These are phyloP conservation scores for Vanessa tameamea DNA, from an alignment of 1,140 invertebrate genomes.

Conservation along the genomic window DNA sequence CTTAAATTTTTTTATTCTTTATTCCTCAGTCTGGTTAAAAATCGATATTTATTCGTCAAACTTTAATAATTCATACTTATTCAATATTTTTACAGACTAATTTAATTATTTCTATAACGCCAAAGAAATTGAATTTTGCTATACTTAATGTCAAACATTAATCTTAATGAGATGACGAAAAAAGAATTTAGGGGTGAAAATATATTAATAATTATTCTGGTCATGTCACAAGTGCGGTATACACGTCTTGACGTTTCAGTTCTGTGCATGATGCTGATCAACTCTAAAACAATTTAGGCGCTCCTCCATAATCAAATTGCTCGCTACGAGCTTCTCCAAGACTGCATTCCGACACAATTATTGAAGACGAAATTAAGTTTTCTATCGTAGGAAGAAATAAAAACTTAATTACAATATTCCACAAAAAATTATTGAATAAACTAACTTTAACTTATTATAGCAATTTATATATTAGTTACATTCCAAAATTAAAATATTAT, in stretches of 20 bases:
- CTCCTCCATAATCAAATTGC: conserved; percentile 63
- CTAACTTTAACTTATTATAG: too few species aligned
- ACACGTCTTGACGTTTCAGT: conserved; percentile 18
- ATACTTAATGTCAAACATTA: too few species aligned
- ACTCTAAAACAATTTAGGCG: conserved; percentile 70
- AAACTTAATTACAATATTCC: background rate
- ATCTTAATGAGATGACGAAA: background rate
- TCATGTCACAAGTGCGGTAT: conserved; percentile 17
- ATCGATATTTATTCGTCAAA: too few species aligned
- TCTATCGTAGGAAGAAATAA: background rate
- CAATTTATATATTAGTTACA: too few species aligned
- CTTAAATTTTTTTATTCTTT: too few species aligned
- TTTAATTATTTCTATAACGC: too few species aligned
- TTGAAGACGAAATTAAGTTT: conserved; percentile 34
- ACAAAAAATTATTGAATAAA: background rate
- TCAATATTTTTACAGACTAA: too few species aligned
- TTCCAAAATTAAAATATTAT: too few species aligned
- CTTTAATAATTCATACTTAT: too few species aligned
- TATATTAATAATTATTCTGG: conserved; percentile 10
- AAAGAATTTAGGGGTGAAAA: background rate
- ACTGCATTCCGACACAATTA: conserved; percentile 65
- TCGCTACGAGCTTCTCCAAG: conserved; percentile 47
- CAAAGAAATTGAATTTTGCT: too few species aligned
- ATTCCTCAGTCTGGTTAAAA: too few species aligned
- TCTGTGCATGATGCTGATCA: conserved; percentile 35